Evolutionary conservation across 2,888 invertebrate genomes (phyloP).

Genomic region (Autographa gamma): DNA sequence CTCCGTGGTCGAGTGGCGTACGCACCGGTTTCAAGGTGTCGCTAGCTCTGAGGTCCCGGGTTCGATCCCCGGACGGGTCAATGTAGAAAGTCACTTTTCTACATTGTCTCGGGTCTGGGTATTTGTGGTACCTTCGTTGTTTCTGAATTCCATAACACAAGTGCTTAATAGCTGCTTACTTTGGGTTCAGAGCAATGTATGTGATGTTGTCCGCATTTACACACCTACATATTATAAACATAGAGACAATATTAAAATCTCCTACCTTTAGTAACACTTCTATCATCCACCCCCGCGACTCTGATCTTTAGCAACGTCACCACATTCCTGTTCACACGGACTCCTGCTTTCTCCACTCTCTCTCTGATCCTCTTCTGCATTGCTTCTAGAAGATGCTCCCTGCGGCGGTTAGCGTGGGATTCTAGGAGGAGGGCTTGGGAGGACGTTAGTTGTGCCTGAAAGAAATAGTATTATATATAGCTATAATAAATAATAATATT

Average conservation of each 20-base stretch:
- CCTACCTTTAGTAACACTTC: conserved; percentile 70
- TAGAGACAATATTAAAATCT: background rate
- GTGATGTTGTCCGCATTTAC: no score
- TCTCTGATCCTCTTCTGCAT: conserved; percentile 72
- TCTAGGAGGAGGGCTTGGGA: conserved; percentile 80
- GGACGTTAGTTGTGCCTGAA: conserved; percentile 80
- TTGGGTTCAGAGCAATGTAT: no score
- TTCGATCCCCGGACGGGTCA: no score
- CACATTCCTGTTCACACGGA: conserved; percentile 69
- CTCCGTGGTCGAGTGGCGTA: no score
- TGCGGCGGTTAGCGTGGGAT: conserved; percentile 73
- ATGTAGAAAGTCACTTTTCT: no score
- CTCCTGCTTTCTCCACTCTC: conserved; percentile 63
- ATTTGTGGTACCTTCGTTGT: no score
- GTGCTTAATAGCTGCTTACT: no score
- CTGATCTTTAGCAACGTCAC: conserved; percentile 76
- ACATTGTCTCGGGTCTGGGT: no score
- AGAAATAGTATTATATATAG: background rate
- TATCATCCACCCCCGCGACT: conserved; percentile 64
- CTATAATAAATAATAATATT: background rate
- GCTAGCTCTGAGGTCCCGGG: no score
- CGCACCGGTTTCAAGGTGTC: no score
- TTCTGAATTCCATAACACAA: no score
- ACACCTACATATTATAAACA: no score
- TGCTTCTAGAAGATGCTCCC: conserved; percentile 69